A percentile compares a stretch with the other conserved stretches of the same genome.
These are phyloP conservation scores for Cochlearius cochlearius DNA, from an alignment of 2,113 vertebrate genomes.

Conservation along the genomic window DNA sequence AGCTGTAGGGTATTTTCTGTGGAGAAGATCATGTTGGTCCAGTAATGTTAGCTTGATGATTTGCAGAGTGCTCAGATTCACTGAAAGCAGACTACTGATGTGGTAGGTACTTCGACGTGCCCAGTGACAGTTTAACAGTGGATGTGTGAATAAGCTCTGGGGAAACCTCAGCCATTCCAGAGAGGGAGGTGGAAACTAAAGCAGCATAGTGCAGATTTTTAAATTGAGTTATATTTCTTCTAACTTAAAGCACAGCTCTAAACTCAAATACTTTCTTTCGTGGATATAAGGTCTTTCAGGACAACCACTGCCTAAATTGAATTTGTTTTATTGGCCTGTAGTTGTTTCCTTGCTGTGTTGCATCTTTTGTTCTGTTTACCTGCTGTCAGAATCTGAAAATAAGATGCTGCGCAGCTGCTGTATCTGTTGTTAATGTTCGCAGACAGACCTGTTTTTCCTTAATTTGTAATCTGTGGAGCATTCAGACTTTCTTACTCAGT, in stretches of 20 bases:
- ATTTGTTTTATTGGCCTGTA: background rate
- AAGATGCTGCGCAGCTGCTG: background rate
- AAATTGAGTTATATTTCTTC: background rate
- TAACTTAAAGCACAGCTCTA: background rate
- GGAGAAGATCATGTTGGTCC: background rate
- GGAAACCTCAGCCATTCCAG: background rate
- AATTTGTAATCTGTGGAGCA: background rate
- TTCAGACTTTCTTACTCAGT: background rate
- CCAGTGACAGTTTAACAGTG: background rate
- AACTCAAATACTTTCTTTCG: background rate
- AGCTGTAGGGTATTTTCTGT: background rate
- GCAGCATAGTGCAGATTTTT: background rate
- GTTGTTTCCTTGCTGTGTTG: background rate
- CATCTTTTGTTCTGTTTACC: background rate
- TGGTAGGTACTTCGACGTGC: background rate
- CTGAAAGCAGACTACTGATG: background rate
- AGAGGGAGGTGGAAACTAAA: background rate
- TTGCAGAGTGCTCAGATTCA: background rate
- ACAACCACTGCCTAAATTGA: background rate
- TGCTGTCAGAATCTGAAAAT: background rate
- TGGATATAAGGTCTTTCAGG: background rate
- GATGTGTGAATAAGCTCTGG: background rate
- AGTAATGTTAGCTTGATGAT: background rate
- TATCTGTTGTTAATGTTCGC: background rate
- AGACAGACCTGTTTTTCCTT: background rate